Base-by-base conservation (phyloP, 2,888 invertebrate species). In the Dolichopus griseipennis region DNA sequence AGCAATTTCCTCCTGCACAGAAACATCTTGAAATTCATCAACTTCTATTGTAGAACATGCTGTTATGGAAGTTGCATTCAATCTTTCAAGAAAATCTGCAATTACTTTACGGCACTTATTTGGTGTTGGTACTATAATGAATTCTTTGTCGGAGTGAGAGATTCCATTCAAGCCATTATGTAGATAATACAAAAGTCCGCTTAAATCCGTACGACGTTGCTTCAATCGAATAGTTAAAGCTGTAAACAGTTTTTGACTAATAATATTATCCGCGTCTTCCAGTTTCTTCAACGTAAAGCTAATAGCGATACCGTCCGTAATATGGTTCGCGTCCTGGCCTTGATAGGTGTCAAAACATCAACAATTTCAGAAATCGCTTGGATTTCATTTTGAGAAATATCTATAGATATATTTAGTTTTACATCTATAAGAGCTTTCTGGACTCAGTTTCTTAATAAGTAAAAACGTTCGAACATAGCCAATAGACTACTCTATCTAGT, bases 341-440 rank as follows among this genome's bases (percentile, higher is more conserved):
- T 66, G 27, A 66, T 21, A 12, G 66, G 41, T 22, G n/a, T 34
- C 15, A 66, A 61, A 66, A 62, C 66, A 21, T 4, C n/a, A 37
- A 66, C 21, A 62, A 21, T 66, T 62, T 27, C 8, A 37, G 37
- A 62, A 61, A 66, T 20, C 27, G 61, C 61, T 15, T 34, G 33
- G 21, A 66, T 61, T 62, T 61, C 43, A 21, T 12, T 62, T 37
- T 66, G 64, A 61, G 64, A 67, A 66, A 63, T 64, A 66, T 64
- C 66, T 65, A 20, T 61, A 61, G 52, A 65, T 65, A 70, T 65
- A 27, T 72, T 68, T 33, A 67, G 69, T 62, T 68, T 69, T 41
- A 73, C 22, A 68, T 73, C 72, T 63, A 73, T 71, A 43, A 73
- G 70, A 37, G 72, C 68, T 68, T 73, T 73, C 66, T 68, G 63